Evolutionary conservation across 2,888 invertebrate genomes (phyloP), one percentile per base, ranked within the genome.

Genomic region (Yponomeuta sedellus): DNA sequence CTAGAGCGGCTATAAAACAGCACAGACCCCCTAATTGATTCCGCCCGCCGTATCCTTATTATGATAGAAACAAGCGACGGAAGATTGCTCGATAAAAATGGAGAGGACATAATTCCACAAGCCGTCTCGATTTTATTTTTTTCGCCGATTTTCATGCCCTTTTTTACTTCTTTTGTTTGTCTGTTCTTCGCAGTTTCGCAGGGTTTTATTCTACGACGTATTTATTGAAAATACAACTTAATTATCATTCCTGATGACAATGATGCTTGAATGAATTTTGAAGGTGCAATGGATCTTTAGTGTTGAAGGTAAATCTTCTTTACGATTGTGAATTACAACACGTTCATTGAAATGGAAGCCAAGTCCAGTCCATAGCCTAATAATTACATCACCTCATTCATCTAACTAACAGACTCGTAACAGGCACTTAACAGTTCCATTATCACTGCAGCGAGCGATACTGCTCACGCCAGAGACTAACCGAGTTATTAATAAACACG

Each of bases 401-500:
- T 34, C 34, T 34, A 34, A 34, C 34, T 34, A 34, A 34, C 34
- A 34, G 34, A 34, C 34, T 34, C 34, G 34, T 52, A 52, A 52
- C 44, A 52, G 5, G 16, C 44, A 52, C 44, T 52, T 52, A 52
- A 16, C 16, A 52, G 44, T 16, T 16, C 44, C 44, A 52, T 52
- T 52, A 52, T 52, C 44, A 52, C 44, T 52, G 44, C 44, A 16
- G 11, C 56, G 57, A 40, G 57, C 58, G 34, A 22, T 22, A 57
- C 20, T 40, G 22, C 28, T 34, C 22, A 56, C 20, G 65, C 65
- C 64, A 61, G 64, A 52, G 58, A 64, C 44, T 62, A 68, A 34
- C 56, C 63, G 58, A 68, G 71, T 72, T 77, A 79, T 77, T 77
- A 75, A 76, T 77, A 79, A 71, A 69, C 71, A 71, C 72, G 76